These are phyloP conservation scores for Itoplectis maculator DNA, from an alignment of 2,888 invertebrate genomes.

Conservation along the genomic window DNA sequence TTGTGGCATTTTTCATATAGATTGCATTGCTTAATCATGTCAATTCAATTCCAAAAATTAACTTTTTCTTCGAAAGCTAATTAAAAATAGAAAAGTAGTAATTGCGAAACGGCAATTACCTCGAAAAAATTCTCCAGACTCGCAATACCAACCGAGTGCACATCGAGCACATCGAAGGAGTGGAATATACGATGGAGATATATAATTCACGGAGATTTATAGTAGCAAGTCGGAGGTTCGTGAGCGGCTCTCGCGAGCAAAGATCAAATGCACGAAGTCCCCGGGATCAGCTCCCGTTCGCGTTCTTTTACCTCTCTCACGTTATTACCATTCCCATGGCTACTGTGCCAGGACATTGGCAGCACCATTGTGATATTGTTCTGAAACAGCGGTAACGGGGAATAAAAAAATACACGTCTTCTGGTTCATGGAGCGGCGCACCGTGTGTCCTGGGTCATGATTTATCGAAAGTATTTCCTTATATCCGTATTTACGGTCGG, in stretches of 20 bases:
- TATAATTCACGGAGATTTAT: conserved; percentile 51
- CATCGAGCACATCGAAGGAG: neutral
- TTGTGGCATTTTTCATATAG: no score
- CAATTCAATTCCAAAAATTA: no score
- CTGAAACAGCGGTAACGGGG: conserved; percentile 7
- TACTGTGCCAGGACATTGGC: conserved; percentile 17
- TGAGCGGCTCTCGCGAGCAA: conserved; percentile 38
- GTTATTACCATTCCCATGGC: conserved; percentile 55
- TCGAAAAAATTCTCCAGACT: neutral
- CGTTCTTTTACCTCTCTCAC: conserved; percentile 34
- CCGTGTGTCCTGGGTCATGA: conserved; percentile 39
- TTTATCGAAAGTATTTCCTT: conserved; percentile 60
- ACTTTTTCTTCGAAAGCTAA: no score
- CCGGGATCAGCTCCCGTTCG: conserved; percentile 52
- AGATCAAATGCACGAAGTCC: conserved; percentile 48
- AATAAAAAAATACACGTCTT: conserved; percentile 6
- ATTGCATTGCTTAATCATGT: no score
- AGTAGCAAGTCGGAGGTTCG: conserved; percentile 22
- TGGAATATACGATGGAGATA: conserved; percentile 19
- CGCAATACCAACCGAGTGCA: neutral
- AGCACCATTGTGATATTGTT: conserved; percentile 47
- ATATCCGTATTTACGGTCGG: conserved; percentile 53
- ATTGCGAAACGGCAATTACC: neutral
- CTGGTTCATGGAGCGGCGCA: conserved; percentile 33
- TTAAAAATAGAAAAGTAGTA: no score